Evolutionary conservation across 2,113 vertebrate species (phyloP).

Genomic region (Trematomus loennbergii): DNA sequence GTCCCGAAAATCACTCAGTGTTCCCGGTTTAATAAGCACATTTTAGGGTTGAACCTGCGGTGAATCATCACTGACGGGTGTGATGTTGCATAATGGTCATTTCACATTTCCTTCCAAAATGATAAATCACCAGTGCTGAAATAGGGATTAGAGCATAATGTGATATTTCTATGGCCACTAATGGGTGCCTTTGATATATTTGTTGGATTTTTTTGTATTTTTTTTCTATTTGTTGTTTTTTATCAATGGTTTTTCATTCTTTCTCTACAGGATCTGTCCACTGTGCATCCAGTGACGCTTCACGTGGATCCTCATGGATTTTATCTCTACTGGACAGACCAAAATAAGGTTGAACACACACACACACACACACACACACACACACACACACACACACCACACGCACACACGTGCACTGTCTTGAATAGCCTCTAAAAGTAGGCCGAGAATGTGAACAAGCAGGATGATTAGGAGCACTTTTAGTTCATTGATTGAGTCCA

Average conservation of each 20-base stretch:
- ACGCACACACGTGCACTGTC: not conserved
- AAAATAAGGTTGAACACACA: slow-evolving; percentile 91
- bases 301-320: slow-evolving; percentile 94
- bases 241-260: not conserved
- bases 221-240: not conserved
- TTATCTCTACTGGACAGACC: slow-evolving; percentile 99
- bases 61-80: slow-evolving; percentile 3
- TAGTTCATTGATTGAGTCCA: slow-evolving; percentile 1
- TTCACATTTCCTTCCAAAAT: too few relatives aligned
- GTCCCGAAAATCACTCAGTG: not conserved
- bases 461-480: not conserved
- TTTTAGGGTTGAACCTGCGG: not conserved
- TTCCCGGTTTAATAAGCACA: not conserved
- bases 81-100: not conserved
- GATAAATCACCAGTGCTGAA: too few relatives aligned
- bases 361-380: not conserved
- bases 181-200: not conserved
- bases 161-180: not conserved
- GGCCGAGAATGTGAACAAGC: not conserved
- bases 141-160: not conserved
- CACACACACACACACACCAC: not conserved
- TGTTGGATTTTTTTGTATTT: not conserved
- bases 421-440: not conserved
- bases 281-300: slow-evolving; percentile 92
- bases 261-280: slow-evolving; percentile 89